A percentile compares a stretch with the other conserved stretches of the same genome.
Evolutionary conservation across 1,140 invertebrate species (phyloP).

Genomic region (Batillaria attramentaria): DNA sequence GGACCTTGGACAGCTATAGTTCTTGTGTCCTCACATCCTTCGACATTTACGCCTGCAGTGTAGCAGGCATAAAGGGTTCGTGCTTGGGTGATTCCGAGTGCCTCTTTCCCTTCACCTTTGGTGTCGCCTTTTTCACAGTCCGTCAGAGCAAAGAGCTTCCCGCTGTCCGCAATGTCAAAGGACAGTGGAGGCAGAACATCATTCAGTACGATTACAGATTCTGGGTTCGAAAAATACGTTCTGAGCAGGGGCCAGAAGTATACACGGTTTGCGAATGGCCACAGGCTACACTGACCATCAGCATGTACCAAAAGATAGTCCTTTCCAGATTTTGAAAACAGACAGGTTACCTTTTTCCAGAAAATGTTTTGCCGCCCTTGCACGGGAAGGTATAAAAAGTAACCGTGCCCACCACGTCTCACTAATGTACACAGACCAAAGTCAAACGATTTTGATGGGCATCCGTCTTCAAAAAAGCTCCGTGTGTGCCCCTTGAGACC

Average conservation of each 20-base stretch:
- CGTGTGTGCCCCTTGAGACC: background rate
- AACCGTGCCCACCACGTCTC: background rate
- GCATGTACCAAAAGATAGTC: background rate
- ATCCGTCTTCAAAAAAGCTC: conserved; percentile 19
- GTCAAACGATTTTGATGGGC: conserved; percentile 19
- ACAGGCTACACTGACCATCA: too few relatives aligned
- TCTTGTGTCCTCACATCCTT: too few relatives aligned
- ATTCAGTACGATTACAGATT: too few relatives aligned
- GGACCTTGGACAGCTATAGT: background rate
- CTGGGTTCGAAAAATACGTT: too few relatives aligned
- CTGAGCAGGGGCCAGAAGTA: too few relatives aligned
- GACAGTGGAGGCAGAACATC: background rate
- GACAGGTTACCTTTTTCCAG: background rate
- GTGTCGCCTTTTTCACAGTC: background rate
- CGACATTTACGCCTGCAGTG: too few relatives aligned
- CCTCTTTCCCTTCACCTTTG: background rate
- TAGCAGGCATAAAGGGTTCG: background rate
- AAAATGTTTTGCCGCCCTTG: background rate
- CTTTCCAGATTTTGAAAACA: background rate
- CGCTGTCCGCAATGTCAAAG: background rate
- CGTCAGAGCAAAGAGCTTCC: background rate
- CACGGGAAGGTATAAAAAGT: background rate
- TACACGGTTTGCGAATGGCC: too few relatives aligned
- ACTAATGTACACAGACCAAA: conserved; percentile 24
- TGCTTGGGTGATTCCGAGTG: background rate